Evolutionary conservation across 2,113 vertebrate genomes (phyloP).

Genomic region (Acanthisitta chloris): DNA sequence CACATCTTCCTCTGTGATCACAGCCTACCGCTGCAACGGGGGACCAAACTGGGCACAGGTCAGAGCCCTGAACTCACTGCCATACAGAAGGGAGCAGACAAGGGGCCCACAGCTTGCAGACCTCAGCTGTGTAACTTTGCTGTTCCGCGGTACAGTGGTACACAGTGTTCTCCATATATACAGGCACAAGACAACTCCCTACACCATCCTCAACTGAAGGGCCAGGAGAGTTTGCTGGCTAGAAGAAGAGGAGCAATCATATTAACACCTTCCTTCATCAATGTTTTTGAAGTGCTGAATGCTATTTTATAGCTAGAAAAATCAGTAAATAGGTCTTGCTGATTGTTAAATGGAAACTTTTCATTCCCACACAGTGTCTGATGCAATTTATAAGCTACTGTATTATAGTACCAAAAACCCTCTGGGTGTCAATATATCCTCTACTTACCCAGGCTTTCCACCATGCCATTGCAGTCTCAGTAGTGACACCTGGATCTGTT

Average conservation of each 20-base stretch:
- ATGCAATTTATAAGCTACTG: not conserved
- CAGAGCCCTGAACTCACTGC: not conserved
- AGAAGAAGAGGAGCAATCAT: too few relatives aligned
- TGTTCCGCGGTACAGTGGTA: rapidly evolving
- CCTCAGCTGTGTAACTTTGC: not conserved
- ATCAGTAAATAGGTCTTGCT: not conserved
- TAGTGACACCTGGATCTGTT: not conserved
- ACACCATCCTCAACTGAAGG: not conserved
- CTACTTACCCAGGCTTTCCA: constrained; percentile 66
- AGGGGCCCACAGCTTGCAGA: not conserved
- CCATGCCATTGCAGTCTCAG: constrained; percentile 39
- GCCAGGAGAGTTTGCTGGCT: not conserved
- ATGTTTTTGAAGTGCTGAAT: not conserved
- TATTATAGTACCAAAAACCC: not conserved
- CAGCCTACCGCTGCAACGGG: not conserved
- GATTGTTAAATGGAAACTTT: not conserved
- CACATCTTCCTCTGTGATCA: not conserved
- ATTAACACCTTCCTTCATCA: not conserved
- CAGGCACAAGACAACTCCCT: not conserved
- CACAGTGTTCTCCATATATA: too few relatives aligned
- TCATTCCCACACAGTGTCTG: not conserved
- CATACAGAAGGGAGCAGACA: not conserved
- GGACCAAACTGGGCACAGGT: not conserved
- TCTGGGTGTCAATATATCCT: not conserved
- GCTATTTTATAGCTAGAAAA: not conserved